These are phyloP conservation scores for Malurus alboscapulatus DNA, from an alignment of 2,113 vertebrate genomes.

Conservation along the genomic window DNA sequence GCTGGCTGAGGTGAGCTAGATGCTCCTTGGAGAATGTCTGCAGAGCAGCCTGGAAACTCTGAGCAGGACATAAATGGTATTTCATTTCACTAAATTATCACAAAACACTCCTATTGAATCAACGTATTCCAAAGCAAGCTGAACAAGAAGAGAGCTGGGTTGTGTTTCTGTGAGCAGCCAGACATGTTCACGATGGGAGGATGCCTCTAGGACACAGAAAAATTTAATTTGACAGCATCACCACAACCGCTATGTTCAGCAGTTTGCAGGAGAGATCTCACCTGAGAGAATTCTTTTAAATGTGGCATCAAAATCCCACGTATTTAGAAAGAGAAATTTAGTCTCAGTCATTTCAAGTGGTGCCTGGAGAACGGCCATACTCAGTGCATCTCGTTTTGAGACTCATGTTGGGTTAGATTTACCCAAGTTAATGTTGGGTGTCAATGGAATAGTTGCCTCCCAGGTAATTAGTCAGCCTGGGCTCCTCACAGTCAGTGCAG, in stretches of 20 bases:
- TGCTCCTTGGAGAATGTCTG: not conserved
- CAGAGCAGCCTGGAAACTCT: not conserved
- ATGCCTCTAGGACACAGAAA: slow-evolving; percentile 33
- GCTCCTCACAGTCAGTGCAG: not conserved
- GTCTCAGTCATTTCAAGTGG: not conserved
- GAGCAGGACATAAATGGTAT: not conserved
- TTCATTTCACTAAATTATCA: slow-evolving; percentile 19
- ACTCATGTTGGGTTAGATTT: not conserved
- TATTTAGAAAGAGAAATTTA: not conserved
- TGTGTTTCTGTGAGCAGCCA: not conserved
- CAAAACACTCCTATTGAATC: not conserved
- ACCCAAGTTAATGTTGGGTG: not conserved
- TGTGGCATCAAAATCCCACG: not conserved
- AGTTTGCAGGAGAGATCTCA: not conserved
- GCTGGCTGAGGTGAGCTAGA: not conserved
- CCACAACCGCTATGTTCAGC: not conserved
- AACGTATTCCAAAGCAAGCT: not conserved
- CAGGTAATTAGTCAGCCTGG: slow-evolving; percentile 3
- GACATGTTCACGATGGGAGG: not conserved
- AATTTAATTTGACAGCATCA: slow-evolving; percentile 24
- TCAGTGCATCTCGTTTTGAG: not conserved
- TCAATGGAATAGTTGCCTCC: not conserved
- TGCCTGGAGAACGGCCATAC: not conserved
- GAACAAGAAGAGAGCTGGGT: not conserved
- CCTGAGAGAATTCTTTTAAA: slow-evolving; percentile 9